A percentile compares a stretch with the other conserved stretches of the same genome.
phyloP scores from a whole-genome alignment of 1,140 invertebrate genomes.

The Agrilus planipennis region DNA sequence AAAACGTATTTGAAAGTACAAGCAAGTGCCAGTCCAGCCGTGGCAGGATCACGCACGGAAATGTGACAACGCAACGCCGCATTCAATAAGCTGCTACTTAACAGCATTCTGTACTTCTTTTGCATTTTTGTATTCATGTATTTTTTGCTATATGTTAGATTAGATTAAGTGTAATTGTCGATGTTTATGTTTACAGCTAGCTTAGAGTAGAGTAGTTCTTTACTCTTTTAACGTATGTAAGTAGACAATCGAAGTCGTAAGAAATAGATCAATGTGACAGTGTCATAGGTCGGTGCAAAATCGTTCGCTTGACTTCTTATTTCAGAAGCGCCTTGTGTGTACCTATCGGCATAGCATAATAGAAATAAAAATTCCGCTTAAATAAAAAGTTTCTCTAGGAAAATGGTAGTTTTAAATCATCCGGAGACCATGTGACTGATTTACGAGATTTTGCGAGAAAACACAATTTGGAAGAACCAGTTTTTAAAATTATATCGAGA shows the following conservation, averaged over 20 bases:
- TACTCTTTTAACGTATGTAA: too few relatives aligned
- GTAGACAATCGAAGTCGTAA: background rate
- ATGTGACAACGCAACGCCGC: too few relatives aligned
- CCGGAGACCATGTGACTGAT: conserved; percentile 10
- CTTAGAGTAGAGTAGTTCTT: too few relatives aligned
- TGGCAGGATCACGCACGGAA: too few relatives aligned
- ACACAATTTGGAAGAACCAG: conserved; percentile 19
- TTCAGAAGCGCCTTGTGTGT: background rate
- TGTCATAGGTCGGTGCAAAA: background rate
- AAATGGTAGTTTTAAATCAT: background rate
- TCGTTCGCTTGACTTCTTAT: background rate
- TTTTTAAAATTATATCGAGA: conserved; percentile 11
- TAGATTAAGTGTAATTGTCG: too few relatives aligned
- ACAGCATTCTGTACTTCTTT: too few relatives aligned
- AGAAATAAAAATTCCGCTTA: background rate
- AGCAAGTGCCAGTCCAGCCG: too few relatives aligned
- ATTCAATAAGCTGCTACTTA: too few relatives aligned
- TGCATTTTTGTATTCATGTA: too few relatives aligned
- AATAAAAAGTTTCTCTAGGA: background rate
- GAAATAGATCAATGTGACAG: background rate
- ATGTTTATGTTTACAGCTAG: too few relatives aligned
- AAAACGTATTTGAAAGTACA: too few relatives aligned
- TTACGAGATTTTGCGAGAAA: conserved; percentile 18
- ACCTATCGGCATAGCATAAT: background rate
- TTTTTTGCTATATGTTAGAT: too few relatives aligned